Base-by-base conservation (phyloP, 2,888 invertebrate genomes). In the Harpagoxenus sublaevis region DNA sequence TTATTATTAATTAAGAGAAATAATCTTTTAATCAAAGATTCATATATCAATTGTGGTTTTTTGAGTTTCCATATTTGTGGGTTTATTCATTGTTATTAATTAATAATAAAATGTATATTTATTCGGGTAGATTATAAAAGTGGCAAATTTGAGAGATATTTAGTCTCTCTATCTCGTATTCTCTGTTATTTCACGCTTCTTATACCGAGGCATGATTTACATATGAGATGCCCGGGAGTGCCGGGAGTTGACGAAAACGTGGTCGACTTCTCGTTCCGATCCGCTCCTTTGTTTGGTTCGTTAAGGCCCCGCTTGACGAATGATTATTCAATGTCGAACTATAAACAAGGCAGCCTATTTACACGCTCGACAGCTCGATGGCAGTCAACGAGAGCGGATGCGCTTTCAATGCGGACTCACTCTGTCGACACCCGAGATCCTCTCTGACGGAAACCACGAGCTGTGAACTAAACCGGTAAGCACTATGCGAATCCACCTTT, bases 281-380 rank as follows among this genome's bases (percentile, higher is more conserved):
- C 39, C 82, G 70, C 82, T 68, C 84, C 82, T 83, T 88, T 88
- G 85, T 89, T 73, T 84, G 71, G 84, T 87, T 89, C 91, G 86
- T 90, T 88, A 89, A 84, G 74, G 83, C 78, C 65, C 73, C 78
- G 85, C 84, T 87, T 87, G 89, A 91, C 84, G 86, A 84, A 90
- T 88, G 89, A 90, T 89, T 87, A 90, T 89, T 86, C 87, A 87
- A 86, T 87, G 88, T 83, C 81, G 73, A 84, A 84, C 83, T 82
- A 79, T 88, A 89, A 90, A 90, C 89, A 84, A 79, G 60, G 60
- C 83, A 62, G 70, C 78, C 84, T 87, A 86, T 89, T 89, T 92
- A 85, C 87, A 81, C 75, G 84, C 75, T 45, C 85, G 84, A 68
- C 78, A 75, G 84, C 75, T 45, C 85, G 84, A 68, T 82, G 78